These are phyloP conservation scores for Callithrix jacchus DNA, from an alignment of 2,113 vertebrate genomes.

Conservation along the genomic window DNA sequence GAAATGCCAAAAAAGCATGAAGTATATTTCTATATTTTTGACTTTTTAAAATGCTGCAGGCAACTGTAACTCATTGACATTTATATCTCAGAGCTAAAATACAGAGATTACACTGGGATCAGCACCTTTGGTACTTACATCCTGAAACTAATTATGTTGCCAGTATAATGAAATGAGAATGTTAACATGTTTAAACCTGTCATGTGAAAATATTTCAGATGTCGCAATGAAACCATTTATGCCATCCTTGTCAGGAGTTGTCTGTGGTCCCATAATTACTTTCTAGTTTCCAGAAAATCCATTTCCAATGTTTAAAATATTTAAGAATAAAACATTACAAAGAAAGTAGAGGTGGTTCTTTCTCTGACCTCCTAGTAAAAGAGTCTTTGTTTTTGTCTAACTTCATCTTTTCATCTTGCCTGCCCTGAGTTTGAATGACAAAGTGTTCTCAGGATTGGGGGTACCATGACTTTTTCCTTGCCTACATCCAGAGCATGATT, in stretches of 20 bases:
- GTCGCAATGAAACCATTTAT: slow-evolving; percentile 21
- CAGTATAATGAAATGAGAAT: slow-evolving; percentile 72
- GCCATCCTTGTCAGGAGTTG: not conserved
- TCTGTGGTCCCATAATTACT: not conserved
- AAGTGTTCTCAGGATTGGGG: not conserved
- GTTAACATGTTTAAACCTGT: slow-evolving; percentile 66
- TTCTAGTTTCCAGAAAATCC: not conserved
- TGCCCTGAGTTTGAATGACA: not conserved
- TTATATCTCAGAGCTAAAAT: slow-evolving; percentile 81
- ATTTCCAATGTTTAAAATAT: slow-evolving; percentile 32
- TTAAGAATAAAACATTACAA: not conserved
- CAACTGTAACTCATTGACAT: slow-evolving; percentile 77
- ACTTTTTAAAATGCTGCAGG: slow-evolving; percentile 12
- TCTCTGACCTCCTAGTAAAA: not conserved
- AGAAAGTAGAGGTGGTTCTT: not conserved
- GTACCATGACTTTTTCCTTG: not conserved
- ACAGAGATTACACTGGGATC: slow-evolving; percentile 81
- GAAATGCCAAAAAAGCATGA: slow-evolving; percentile 19
- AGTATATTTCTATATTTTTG: slow-evolving; percentile 11
- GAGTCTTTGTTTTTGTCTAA: slow-evolving; percentile 17
- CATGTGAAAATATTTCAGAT: slow-evolving; percentile 11
- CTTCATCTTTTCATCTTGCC: not conserved
- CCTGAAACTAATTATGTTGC: slow-evolving; percentile 84
- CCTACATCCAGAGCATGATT: not conserved
- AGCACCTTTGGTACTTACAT: slow-evolving; percentile 82